Evolutionary conservation across 2,797 vertebrate genomes (phyloP).

Genomic region (Xenopus petersii): DNA sequence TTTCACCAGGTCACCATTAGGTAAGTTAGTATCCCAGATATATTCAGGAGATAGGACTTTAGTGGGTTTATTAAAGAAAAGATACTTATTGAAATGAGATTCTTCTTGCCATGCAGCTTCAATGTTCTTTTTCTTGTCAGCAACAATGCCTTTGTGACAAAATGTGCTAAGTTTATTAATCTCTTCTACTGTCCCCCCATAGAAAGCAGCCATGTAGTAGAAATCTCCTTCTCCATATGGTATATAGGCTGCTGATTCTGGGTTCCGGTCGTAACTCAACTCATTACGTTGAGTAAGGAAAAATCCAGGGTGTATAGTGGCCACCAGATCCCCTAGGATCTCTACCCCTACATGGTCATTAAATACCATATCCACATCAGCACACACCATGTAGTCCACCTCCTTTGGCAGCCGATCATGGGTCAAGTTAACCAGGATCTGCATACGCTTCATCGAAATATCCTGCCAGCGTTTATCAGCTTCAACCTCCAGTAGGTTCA

Average conservation of each 20-base stretch:
- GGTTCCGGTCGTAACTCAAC: constrained; percentile 55
- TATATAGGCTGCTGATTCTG: constrained; percentile 56
- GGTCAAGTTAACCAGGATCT: constrained; percentile 59
- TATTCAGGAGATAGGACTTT: constrained; percentile 76
- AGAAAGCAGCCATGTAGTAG: constrained; percentile 74
- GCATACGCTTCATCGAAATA: constrained; percentile 60
- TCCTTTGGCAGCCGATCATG: constrained; percentile 53
- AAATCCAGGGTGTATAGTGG: constrained; percentile 68
- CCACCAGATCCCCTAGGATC: constrained; percentile 69
- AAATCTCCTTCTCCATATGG: constrained; percentile 65
- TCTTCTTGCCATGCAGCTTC: constrained; percentile 63
- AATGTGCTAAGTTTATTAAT: constrained; percentile 59
- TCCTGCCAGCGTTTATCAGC: constrained; percentile 63
- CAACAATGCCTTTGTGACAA: constrained; percentile 62
- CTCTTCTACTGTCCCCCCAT: constrained; percentile 64
- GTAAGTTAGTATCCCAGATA: constrained; percentile 62
- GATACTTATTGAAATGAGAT: constrained; percentile 73
- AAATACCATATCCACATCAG: constrained; percentile 71
- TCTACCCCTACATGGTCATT: constrained; percentile 67
- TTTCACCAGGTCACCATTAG: constrained; percentile 23
- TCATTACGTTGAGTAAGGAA: constrained; percentile 49
- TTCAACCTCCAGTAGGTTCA: constrained; percentile 61
- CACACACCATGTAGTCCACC: constrained; percentile 69
- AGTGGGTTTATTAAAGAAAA: constrained; percentile 65
- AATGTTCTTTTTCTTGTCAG: constrained; percentile 61